phyloP scores from a whole-genome alignment of 64 coral and sea anemone species.

The Dendrophyllia cribrosa region DNA sequence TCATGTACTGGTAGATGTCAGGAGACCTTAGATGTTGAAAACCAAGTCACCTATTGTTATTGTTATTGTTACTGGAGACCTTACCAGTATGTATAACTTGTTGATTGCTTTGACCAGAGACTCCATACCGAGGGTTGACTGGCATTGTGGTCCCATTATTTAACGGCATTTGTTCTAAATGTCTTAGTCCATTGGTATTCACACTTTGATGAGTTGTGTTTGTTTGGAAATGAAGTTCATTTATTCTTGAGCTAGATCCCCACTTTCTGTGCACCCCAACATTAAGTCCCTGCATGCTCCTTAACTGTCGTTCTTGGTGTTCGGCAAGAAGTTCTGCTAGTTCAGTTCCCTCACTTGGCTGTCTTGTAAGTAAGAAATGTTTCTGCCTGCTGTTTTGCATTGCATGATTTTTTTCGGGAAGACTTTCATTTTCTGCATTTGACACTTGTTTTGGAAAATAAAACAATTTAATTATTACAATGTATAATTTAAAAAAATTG shows the following conservation, averaged over 20 bases:
- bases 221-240: conserved; percentile 52
- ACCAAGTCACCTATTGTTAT: no score
- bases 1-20: no score
- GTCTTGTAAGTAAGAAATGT: background rate
- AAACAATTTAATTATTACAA: background rate
- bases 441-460: conserved; percentile 6
- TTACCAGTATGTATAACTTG: background rate
- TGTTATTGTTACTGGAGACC: background rate
- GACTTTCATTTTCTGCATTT: background rate
- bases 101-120: conserved; percentile 10
- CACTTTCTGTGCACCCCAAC: conserved; percentile 41
- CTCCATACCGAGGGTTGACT: background rate
- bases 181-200: conserved; percentile 8
- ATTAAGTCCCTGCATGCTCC: conserved; percentile 52
- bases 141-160: background rate
- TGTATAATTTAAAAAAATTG: no score
- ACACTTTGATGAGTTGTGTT: conserved; percentile 25
- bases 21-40: no score
- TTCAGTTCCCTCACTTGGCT: conserved; percentile 46
- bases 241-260: conserved; percentile 66
- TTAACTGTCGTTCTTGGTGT: conserved; percentile 66
- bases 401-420: background rate
- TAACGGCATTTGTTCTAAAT: conserved; percentile 54
- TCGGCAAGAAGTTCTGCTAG: conserved; percentile 61
- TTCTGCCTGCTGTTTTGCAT: background rate